These are phyloP conservation scores for Portunus trituberculatus DNA, from an alignment of 1,140 invertebrate species.

Conservation along the genomic window DNA sequence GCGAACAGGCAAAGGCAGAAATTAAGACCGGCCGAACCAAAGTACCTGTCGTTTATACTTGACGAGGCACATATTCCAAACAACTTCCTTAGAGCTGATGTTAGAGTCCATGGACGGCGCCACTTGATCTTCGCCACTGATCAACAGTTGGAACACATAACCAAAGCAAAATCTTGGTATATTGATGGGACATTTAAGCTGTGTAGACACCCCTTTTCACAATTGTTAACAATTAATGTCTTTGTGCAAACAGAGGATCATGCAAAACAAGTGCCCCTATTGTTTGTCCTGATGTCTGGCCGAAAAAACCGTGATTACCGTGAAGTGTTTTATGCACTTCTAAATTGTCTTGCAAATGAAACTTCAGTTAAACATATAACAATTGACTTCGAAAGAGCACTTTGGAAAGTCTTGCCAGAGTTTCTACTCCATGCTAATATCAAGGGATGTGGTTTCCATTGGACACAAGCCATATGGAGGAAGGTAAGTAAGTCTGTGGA, in stretches of 20 bases:
- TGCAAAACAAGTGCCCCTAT: too few relatives aligned
- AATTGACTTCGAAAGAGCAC: too few relatives aligned
- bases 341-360: constrained; percentile 27
- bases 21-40: constrained; percentile 21
- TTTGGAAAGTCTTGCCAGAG: too few relatives aligned
- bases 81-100: constrained; percentile 18
- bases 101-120: constrained; percentile 32
- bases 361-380: constrained; percentile 2
- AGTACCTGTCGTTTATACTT: not conserved
- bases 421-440: not conserved
- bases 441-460: too few relatives aligned
- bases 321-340: not conserved
- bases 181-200: constrained; percentile 10
- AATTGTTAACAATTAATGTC: not conserved
- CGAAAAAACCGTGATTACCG: not conserved
- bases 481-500: not conserved
- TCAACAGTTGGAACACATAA: not conserved
- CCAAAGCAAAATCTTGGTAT: not conserved
- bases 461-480: not conserved
- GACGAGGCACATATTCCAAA: not conserved
- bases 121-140: constrained; percentile 31
- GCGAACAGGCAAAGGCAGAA: constrained; percentile 41
- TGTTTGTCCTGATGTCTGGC: too few relatives aligned
- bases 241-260: not conserved
- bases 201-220: not conserved